Evolutionary conservation across 2,797 vertebrate genomes (phyloP), one percentile per base, ranked within the genome.

Genomic region (Pteropus rufus): DNA sequence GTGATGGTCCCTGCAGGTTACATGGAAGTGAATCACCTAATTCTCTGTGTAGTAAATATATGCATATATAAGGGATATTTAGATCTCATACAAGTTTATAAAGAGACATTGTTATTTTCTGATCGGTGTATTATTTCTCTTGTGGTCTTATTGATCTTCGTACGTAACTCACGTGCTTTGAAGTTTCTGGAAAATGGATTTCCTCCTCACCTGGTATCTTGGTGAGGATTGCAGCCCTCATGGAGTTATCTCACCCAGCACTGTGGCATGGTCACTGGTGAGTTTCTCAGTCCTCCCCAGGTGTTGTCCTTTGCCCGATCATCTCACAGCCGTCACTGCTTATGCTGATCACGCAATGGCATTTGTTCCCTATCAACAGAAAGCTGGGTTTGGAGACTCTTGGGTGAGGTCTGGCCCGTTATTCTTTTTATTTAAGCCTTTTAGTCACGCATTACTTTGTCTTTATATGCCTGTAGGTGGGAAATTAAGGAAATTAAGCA

Each of bases 51-150:
- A 67, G 60, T 56, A 65, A 88, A 44, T 31, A 39, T 24, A 10
- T 8, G 31, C 54, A 7, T 16, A 36, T 18, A 6, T 1, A 49
- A 77, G 49, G 62, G 54, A 21, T 79, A 29, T 69, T 69, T 83
- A 76, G 67, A 72, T 65, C 41, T 31, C 39, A 11, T 92, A 9
- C 24, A 44, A 23, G 80, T 91, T 96, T 90, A 96, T 97, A 96
- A 97, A 98, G 54, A 92, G 23, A n/a, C 46, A 24, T 26, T 86
- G 41, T 69, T 95, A 46, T 82, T 94, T 95, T 96, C 90, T 91
- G 44, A 69, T 92, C 7, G 4, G 41, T 34, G 29, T 86, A 24
- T 77, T 94, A 4, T 72, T 94, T 95, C 86, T 94, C 96, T 70
- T 77, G 69, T 81, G 81, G 44, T 96, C 41, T 94, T 93, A 31